Evolutionary conservation across 2,113 vertebrate genomes (phyloP), one percentile per base, ranked within the genome.

Genomic region (Hemicordylus capensis): DNA sequence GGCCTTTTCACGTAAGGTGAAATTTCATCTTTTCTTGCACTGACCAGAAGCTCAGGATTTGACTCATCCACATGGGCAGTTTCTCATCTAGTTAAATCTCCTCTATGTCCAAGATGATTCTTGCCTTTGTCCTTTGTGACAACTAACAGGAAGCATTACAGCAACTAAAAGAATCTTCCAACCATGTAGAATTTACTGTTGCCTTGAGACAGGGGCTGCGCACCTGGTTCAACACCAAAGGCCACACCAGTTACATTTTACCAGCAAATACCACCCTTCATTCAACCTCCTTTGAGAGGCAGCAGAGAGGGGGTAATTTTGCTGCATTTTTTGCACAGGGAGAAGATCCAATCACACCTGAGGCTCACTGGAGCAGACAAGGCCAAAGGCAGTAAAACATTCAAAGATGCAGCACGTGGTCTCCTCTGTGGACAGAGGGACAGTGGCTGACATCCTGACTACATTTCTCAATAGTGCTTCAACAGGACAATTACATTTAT

Each of bases 11-110:
- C n/a, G 9, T 6, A 58, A 11, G 54, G 8, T 3, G 26, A 5
- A 0, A 4, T 17, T 14, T 1, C 58, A 61, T 10, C 0, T 0
- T 14, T 11, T 39, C 15, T 34, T 34, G 28, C 63, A 80, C 3
- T 80, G 20, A 28, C n/a, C n/a, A n/a, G n/a, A n/a, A n/a, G n/a
- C n/a, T n/a, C n/a, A n/a, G 42, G 5, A 63, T 79, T n/a, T 64
- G 26, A 64, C 44, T 46, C 37, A 19, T 31, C 39, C 58, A 63
- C 9, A 11, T 64, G 6, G 3, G 20, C 42, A 51, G 4, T 34
- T 11, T n/a, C 42, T 37, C 63, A 26, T 24, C n/a, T 51, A 20
- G 3, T 31, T 14, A 51, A 67, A 15, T 80, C 63, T 48, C 42
- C 28, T 31, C 42, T 15, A 34, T 9, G 3, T 44, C 59, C 44